A percentile compares a stretch with the other conserved stretches of the same genome.
Conservation (phyloP, 2,797 vertebrate genomes). For the Danio choprae region DNA sequence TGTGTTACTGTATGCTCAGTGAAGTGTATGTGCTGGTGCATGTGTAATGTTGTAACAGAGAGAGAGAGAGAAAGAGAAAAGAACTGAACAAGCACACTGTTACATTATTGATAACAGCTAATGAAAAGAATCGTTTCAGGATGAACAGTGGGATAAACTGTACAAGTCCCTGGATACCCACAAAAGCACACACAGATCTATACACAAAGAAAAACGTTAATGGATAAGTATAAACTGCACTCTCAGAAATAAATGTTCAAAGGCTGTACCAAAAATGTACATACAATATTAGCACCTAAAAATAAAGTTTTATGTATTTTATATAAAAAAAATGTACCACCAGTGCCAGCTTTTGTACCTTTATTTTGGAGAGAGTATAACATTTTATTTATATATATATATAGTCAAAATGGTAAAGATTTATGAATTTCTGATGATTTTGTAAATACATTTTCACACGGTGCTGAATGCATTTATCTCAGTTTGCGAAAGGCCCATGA, state of each 20-base stretch:
- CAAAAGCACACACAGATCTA: slow-evolving; percentile 44
- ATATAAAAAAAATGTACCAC: too few species aligned
- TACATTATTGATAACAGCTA: slow-evolving; percentile 80
- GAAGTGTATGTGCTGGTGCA: slow-evolving; percentile 44
- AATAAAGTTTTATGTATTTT: too few species aligned
- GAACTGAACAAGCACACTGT: slow-evolving; percentile 72
- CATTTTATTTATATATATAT: too few species aligned
- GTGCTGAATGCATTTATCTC: neutral
- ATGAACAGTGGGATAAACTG: slow-evolving; percentile 76
- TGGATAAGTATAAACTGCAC: slow-evolving; percentile 1
- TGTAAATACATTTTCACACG: slow-evolving; percentile 7
- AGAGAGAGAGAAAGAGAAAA: slow-evolving; percentile 21
- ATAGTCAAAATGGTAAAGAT: neutral
- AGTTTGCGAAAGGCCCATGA: slow-evolving; percentile 8
- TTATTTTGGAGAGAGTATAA: too few species aligned
- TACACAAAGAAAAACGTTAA: slow-evolving; percentile 20
- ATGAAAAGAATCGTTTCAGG: slow-evolving; percentile 79
- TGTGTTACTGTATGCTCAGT: slow-evolving; percentile 49
- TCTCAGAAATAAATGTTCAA: too few species aligned
- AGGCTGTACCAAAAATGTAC: too few species aligned
- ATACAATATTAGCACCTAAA: too few species aligned
- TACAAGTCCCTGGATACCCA: slow-evolving; percentile 61
- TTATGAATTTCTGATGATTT: slow-evolving; percentile 8
- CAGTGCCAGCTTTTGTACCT: too few species aligned
- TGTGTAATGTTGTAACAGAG: slow-evolving; percentile 41